Evolutionary conservation across 2,113 vertebrate species (phyloP), one percentile per base, ranked within the genome.

Genomic region (Fregata magnificens): DNA sequence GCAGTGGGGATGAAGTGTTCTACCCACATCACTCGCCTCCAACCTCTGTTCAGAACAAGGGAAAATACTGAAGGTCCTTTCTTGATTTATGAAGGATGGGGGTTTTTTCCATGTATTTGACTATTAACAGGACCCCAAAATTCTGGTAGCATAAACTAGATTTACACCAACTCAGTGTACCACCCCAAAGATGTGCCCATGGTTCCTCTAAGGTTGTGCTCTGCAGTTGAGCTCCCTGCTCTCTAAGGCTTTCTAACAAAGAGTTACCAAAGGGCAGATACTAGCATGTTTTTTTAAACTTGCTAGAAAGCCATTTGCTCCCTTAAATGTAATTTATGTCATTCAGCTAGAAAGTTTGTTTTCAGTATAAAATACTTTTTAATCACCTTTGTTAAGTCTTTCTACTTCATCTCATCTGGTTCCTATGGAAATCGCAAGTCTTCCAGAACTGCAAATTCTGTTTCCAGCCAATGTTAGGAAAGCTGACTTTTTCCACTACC

Each of bases 331-430:
- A 82, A 90, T 77, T 83, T 50, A 47, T 93, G 72, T 91, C 63
- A 63, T 88, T 95, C 93, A 90, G 58, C 84, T 91, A 90, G 87
- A 81, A 95, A 82, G 71, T 93, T 96, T 96, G 71, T 55, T 92
- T 96, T 90, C 55, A 83, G 59, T 80, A 63, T 74, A 81, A 96
- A 96, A 91, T 81, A 87, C 84, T 90, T 95, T 91, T 93, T 95
- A 97, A 97, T 96, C 94, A 86, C 93, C 63, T 86, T 79, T 88
- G 50, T 95, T 91, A 90, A 88, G 84, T 76, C 89, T 95, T 96
- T 93, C 58, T 96, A 86, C 89, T 96, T 88, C 82, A 93, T 63
- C 94, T 96, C 94, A 59, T 95, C n/a, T 86, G 53, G 87, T 83
- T 96, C 89, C 89, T 96, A 92, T 86, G 93, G 93, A 96, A 97